Base-by-base conservation (phyloP, 2,888 invertebrate species). In the Oscheius sp. region DNA sequence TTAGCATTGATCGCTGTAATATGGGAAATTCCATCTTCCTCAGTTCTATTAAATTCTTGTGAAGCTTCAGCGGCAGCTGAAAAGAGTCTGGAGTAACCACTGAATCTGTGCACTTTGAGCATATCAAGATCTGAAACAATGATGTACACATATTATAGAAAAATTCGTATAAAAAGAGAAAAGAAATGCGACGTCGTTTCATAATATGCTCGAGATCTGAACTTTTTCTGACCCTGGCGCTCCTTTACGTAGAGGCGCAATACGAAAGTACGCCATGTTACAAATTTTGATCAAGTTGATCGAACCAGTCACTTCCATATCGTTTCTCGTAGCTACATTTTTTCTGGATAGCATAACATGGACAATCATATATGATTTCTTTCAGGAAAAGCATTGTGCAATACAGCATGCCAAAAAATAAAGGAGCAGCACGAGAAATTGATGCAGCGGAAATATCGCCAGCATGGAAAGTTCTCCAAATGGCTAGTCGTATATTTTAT, bases 381-480 rank as follows among this genome's bases (percentile, higher is more conserved):
- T n/a, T n/a, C n/a, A n/a, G n/a, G n/a, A n/a, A n/a, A n/a, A n/a
- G n/a, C n/a, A n/a, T n/a, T n/a, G n/a, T 35, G 35, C n/a, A 46
- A n/a, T 52, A 29, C 16, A 66, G 66, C 16, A 66, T 66, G 52
- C 2, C 66, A 16, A 52, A 29, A 27, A 12, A 12, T 7, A 72
- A 66, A 43, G 75, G 68, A 52, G 69, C 73, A 27, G 73, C 69
- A 21, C 43, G 64, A 35, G 18, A 35, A 18, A 61, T 82, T 27
- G 82, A 82, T 45, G 66, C 76, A 27, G 78, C 76, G 61, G 76
- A 79, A 46, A 46, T 84, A 16, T 79, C 80, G 1, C 79, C 83
- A 1, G 80, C 81, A 1, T 84, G 83, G 83, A 84, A 84, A 69
- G 78, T 84, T 12, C 73, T 84, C 0, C 78, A 82, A 72, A 82